Conservation (phyloP, 2,797 vertebrate species). For the Molossus alvarezi region DNA sequence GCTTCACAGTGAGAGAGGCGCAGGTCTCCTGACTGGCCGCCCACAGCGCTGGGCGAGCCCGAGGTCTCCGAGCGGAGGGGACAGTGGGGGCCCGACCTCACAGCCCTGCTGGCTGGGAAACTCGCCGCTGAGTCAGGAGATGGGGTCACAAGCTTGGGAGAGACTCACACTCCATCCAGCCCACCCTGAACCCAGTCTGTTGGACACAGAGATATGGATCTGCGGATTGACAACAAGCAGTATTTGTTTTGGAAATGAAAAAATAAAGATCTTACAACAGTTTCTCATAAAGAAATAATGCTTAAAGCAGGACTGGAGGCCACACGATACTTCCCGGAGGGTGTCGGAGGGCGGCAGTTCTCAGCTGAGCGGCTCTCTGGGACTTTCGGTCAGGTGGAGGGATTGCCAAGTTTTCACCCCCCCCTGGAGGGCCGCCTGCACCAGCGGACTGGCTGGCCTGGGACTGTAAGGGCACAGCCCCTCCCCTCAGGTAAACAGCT, state of each 20-base stretch:
- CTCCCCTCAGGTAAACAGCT: background rate
- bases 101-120: background rate
- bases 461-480: background rate
- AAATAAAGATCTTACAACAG: background rate
- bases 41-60: accelerated
- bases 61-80: too few relatives aligned
- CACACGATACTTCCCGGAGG: background rate
- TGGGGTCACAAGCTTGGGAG: background rate
- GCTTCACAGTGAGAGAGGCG: too few relatives aligned
- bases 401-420: background rate
- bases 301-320: background rate
- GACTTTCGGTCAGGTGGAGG: background rate
- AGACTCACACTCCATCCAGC: too few relatives aligned
- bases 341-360: background rate
- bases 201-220: background rate
- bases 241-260: background rate
- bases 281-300: background rate
- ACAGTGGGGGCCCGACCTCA: background rate
- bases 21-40: background rate
- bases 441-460: too few relatives aligned
- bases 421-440: background rate
- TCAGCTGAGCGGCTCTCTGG: background rate
- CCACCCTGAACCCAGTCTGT: background rate
- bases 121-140: background rate
- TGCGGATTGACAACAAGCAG: background rate